Evolutionary conservation across 2,797 vertebrate genomes (phyloP), one percentile per base, ranked within the genome.

Genomic region (Oophaga sylvatica): DNA sequence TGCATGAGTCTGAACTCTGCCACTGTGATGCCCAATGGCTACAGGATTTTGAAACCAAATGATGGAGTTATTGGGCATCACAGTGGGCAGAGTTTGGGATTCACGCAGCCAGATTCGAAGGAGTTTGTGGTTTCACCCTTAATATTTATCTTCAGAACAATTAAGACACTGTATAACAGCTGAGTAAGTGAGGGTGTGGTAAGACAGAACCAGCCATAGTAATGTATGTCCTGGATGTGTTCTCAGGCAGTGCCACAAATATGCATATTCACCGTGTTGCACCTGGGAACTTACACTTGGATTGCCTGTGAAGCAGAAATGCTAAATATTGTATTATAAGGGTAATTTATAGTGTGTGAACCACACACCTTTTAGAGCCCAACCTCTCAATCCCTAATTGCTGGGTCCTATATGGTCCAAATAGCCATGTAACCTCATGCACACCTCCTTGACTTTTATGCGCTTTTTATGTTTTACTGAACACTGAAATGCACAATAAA

Each of bases 381-480:
- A 45, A 19, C 35, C 71, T 22, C 1, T 22, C 19, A 45, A 19
- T 45, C 35, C 48, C 71, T 20, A 45, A 73, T 45, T 73, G 7
- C 9, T 73, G 35, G 9, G 35, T 73, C 71, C 35, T 73, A 73
- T 73, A 17, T 20, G 71, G 19, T 48, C 41, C 71, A 20, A 45
- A 48, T 73, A 20, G 9, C 17, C 8, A 73, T 48, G 19, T 22
- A 73, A 73, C 71, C 35, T 45, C 35, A 22, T 73, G 48, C 71
- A 73, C 71, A 73, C 71, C 35, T 70, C 67, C 41, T 20, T 22
- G 71, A 41, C 35, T 73, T 48, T 73, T 73, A 45, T 73, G 35
- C 20, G 41, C 71, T 71, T 71, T 8, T 73, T 22, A 73, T 73
- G 35, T 73, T 73, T 73, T 73, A 20, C 35, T 73, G 71, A 73